phyloP scores from a whole-genome alignment of 2,888 invertebrate genomes.

The Digitonthophagus gazella region DNA sequence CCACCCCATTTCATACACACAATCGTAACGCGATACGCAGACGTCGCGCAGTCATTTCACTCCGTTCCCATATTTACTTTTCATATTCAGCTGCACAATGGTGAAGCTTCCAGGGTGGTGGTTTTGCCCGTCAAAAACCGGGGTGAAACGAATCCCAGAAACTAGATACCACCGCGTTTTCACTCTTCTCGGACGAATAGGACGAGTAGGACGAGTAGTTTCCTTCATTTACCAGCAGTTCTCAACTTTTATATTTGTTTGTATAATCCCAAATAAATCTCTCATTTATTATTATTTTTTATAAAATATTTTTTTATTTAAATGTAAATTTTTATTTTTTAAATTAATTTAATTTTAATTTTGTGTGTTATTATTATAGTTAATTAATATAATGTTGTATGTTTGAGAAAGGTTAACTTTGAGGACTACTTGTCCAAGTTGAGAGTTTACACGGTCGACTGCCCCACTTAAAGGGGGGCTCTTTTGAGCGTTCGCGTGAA shows the following conservation, averaged over 20 bases:
- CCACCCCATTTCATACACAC: constrained; percentile 42
- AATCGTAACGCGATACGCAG: constrained; percentile 49
- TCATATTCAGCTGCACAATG: constrained; percentile 51
- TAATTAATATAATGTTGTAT: too few species aligned
- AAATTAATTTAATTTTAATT: too few species aligned
- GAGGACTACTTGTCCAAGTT: neutral
- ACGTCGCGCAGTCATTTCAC: constrained; percentile 41
- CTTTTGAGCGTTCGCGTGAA: neutral
- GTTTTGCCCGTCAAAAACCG: constrained; percentile 9
- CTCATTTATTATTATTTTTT: too few species aligned
- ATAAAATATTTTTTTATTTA: too few species aligned
- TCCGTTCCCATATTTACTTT: constrained; percentile 47
- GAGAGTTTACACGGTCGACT: neutral
- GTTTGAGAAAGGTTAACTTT: too few species aligned
- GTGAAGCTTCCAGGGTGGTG: constrained; percentile 18
- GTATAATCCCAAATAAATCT: too few species aligned
- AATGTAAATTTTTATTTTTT: too few species aligned
- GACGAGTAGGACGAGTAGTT: too few species aligned
- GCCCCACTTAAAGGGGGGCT: neutral
- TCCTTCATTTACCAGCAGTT: neutral
- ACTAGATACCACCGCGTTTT: constrained; percentile 5
- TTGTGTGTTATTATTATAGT: too few species aligned
- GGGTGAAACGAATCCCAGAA: constrained; percentile 1
- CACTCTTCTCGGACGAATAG: too few species aligned
- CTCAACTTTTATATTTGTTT: too few species aligned